Conservation (phyloP, 2,797 vertebrate genomes). For the Rhincodon typus region DNA sequence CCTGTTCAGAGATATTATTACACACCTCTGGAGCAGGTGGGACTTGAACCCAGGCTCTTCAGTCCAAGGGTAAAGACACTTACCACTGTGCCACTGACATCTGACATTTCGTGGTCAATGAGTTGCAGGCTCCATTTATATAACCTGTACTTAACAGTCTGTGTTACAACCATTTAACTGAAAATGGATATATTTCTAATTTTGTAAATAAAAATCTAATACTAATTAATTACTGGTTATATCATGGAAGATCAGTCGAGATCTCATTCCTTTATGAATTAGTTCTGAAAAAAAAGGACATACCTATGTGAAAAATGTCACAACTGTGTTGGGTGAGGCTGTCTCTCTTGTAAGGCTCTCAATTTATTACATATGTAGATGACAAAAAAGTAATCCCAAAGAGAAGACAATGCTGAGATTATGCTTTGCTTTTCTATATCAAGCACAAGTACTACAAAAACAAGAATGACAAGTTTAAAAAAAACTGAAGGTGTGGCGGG, state of each 20-base stretch:
- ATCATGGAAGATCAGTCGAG: not conserved
- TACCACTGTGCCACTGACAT: too few relatives aligned
- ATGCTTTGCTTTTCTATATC: not conserved
- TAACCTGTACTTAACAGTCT: not conserved
- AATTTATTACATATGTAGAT: not conserved
- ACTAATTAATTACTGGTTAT: not conserved
- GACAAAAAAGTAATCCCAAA: not conserved
- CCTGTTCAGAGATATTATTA: too few relatives aligned
- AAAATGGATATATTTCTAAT: not conserved
- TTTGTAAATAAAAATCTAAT: not conserved
- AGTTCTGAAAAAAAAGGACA: not conserved
- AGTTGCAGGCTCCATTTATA: not conserved
- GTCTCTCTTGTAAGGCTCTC: not conserved
- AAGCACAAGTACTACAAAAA: not conserved
- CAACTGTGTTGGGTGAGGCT: not conserved
- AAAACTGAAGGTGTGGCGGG: not conserved
- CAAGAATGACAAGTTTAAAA: not conserved
- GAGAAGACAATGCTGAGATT: not conserved
- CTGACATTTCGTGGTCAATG: not conserved
- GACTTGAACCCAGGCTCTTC: too few relatives aligned
- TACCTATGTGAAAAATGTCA: not conserved
- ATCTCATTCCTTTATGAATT: not conserved
- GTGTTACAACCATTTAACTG: not conserved
- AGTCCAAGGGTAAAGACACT: too few relatives aligned
- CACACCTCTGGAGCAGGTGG: too few relatives aligned